Base-by-base conservation (phyloP, 1,140 invertebrate genomes). In the Penaeus chinensis region DNA sequence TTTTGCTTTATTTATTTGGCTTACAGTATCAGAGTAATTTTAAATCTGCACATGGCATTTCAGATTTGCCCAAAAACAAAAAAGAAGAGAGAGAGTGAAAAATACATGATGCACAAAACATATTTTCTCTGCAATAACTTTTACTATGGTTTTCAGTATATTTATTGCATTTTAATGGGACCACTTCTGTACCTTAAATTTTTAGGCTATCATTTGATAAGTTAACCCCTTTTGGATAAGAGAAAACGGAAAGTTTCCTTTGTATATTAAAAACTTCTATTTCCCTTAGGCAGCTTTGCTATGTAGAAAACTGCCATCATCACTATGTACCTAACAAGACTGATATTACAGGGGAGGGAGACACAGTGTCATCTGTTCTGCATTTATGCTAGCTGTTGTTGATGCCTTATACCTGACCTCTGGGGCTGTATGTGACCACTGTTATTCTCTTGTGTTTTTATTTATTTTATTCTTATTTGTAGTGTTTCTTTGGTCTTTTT, bases 371-470 rank as follows among this genome's bases (percentile, higher is more conserved):
- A 85, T 82, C 84, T 85, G 84, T 85, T 79, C 60, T 80, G 24
- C 76, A 85, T 85, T 85, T 80, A 79, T 85, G 84, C 84, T 66
- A 77, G 84, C 84, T 85, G 66, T 85, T 85, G 84, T 85, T 85
- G n/a, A 80, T 54, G n/a, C 63, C 63, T 79, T 80, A 80, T 60
- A 79, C 63, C 84, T 85, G 84, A 85, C 76, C 84, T 80, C 84
- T 85, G 65, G 84, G 84, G 84, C 84, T 85, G 76, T 82, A 22
- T 42, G 63, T 82, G 63, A 69, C 69, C 60, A 42, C 47, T 61
- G n/a, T 61, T 20, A 37, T 74, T 32, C 4, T 74, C 42, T 16
- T 74, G 42, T 37, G 42, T 74, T 32, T 74, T 74, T 74, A 32
- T 19, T 32, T 27, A 74, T 19, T n/a, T 74, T 24, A 71, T 32